Conservation (phyloP, 2,797 vertebrate genomes). For the Somateria mollissima region DNA sequence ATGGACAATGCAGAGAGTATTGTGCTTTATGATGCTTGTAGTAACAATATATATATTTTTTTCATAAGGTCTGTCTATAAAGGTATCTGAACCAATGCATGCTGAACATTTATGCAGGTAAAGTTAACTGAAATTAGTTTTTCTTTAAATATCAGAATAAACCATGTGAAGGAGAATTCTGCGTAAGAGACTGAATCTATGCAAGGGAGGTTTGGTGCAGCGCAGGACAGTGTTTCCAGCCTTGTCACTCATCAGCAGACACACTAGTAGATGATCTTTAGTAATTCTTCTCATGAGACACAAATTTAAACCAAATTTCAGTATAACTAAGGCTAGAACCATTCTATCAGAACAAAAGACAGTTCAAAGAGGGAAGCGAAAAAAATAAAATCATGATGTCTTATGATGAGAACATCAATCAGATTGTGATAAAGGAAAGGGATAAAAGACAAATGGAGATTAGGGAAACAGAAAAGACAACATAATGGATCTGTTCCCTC, state of each 20-base stretch:
- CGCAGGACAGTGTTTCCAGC: neutral
- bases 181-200: neutral
- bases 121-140: neutral
- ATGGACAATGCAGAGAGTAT: neutral
- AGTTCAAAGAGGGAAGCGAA: neutral
- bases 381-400: slow-evolving; percentile 2
- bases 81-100: neutral
- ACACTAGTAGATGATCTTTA: neutral
- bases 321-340: neutral
- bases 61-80: neutral
- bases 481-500: neutral
- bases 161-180: neutral
- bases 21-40: neutral
- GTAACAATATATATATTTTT: neutral
- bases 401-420: neutral
- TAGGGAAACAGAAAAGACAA: neutral
- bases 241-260: neutral
- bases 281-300: neutral
- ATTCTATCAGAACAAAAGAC: neutral
- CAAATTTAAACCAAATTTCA: neutral
- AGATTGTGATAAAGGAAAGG: neutral
- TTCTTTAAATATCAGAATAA: neutral
- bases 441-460: neutral
- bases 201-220: neutral
- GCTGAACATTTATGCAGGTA: neutral